A percentile compares a stretch with the other conserved stretches of the same genome.
phyloP scores from a whole-genome alignment of 2,113 vertebrate genomes.

The Rhinolophus sinicus region DNA sequence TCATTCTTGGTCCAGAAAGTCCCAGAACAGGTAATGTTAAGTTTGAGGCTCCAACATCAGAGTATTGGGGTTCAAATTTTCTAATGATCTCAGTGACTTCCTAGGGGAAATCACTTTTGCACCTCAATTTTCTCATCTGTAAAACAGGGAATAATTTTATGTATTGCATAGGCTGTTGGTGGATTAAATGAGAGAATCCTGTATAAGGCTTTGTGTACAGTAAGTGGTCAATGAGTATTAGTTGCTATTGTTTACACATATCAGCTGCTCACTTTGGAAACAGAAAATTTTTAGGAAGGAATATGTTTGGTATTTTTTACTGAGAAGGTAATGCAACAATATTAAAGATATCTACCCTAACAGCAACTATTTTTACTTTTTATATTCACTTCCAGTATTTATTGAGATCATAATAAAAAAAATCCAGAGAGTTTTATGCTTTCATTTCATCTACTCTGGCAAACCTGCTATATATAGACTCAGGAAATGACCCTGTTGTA shows the following conservation, averaged over 20 bases:
- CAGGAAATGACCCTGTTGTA: neutral
- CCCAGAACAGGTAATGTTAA: neutral
- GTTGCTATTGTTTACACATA: neutral
- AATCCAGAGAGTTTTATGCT: neutral
- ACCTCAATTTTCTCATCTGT: neutral
- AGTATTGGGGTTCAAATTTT: neutral
- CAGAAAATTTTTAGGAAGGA: conserved; percentile 23
- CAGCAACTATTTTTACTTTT: conserved; percentile 18
- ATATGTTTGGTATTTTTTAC: neutral
- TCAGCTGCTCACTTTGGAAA: conserved; percentile 15
- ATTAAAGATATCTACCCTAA: neutral
- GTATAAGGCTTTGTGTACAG: neutral
- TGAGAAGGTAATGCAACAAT: neutral
- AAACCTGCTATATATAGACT: conserved; percentile 44
- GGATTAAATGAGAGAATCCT: neutral
- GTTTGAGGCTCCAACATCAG: neutral
- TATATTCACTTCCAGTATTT: conserved; percentile 27
- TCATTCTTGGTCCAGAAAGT: neutral
- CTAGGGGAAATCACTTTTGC: neutral
- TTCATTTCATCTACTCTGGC: conserved; percentile 18
- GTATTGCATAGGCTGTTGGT: neutral
- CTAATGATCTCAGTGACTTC: neutral
- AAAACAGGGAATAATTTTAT: neutral
- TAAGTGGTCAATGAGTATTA: neutral
- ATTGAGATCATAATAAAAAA: neutral